Percentiles rank a stretch among this genome's conserved stretches.
phyloP scores from a whole-genome alignment of 1,140 invertebrate genomes.

The Zeugodacus cucurbitae region DNA sequence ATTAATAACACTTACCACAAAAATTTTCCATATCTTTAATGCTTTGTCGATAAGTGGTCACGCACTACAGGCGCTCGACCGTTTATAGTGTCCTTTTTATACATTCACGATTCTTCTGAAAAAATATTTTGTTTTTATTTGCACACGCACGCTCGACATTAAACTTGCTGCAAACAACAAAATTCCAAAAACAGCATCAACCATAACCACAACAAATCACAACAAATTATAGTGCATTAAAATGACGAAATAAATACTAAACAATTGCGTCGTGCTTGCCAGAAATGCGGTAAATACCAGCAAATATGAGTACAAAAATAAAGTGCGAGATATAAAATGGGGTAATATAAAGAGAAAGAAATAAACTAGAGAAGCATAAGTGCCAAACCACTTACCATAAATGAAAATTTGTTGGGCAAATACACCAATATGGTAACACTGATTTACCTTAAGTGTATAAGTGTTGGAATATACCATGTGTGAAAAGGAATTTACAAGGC shows the following conservation, averaged over 20 bases:
- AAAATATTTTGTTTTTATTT: neutral
- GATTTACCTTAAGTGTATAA: neutral
- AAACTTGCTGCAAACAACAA: neutral
- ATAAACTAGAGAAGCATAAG: neutral
- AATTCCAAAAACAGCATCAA: neutral
- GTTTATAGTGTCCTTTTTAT: too few relatives aligned
- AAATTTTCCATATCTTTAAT: too few relatives aligned
- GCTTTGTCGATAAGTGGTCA: too few relatives aligned
- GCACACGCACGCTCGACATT: neutral
- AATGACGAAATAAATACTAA: constrained; percentile 6
- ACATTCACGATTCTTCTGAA: neutral
- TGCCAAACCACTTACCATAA: constrained; percentile 30
- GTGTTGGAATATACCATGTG: neutral
- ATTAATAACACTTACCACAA: too few relatives aligned
- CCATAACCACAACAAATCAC: neutral
- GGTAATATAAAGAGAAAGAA: neutral
- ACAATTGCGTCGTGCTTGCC: neutral
- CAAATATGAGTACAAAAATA: neutral
- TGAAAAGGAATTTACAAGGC: neutral
- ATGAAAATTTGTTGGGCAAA: constrained; percentile 29
- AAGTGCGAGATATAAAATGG: neutral
- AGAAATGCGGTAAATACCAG: neutral
- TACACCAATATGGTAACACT: constrained; percentile 10
- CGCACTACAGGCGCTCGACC: too few relatives aligned
- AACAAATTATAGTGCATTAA: constrained; percentile 5